These are phyloP conservation scores for Drosophila ambigua DNA, from an alignment of 1,140 invertebrate species.

Conservation along the genomic window DNA sequence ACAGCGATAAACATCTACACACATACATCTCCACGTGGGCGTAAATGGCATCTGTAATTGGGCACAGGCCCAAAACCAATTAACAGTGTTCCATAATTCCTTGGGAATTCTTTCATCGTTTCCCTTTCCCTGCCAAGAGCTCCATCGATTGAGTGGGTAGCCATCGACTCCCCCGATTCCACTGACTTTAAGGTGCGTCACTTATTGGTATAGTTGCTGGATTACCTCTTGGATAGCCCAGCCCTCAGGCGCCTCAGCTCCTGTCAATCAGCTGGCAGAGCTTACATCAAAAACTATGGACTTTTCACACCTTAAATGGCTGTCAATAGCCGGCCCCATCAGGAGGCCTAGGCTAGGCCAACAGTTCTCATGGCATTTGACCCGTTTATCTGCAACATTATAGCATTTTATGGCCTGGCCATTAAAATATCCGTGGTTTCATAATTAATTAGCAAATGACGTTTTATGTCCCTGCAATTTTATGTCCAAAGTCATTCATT, in stretches of 20 bases:
- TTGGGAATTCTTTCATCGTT: not conserved
- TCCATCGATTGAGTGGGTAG: not conserved
- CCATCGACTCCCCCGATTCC: too few relatives aligned
- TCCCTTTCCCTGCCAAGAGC: not conserved
- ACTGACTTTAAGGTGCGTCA: conserved; percentile 10
- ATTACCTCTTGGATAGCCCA: not conserved
- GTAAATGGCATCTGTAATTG: conserved; percentile 43
- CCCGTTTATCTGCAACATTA: conserved; percentile 40
- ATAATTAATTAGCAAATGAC: conserved; percentile 47
- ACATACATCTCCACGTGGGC: conserved; percentile 39
- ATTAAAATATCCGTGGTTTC: conserved; percentile 44
- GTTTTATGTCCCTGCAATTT: conserved; percentile 38
- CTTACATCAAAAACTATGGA: conserved; percentile 47
- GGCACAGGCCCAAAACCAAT: conserved; percentile 19
- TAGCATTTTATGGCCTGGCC: conserved; percentile 55
- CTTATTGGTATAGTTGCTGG: not conserved
- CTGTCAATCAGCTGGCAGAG: conserved; percentile 37
- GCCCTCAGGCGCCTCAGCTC: conserved; percentile 3
- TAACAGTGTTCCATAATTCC: conserved; percentile 3
- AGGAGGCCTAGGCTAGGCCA: not conserved
- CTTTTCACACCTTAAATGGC: conserved; percentile 64
- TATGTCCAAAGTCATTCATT: conserved; percentile 21
- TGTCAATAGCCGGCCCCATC: conserved; percentile 6
- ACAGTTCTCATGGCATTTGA: conserved; percentile 25
- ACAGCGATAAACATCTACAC: conserved; percentile 24